phyloP scores from a whole-genome alignment of 2,888 invertebrate genomes.

The Drosophila testacea region DNA sequence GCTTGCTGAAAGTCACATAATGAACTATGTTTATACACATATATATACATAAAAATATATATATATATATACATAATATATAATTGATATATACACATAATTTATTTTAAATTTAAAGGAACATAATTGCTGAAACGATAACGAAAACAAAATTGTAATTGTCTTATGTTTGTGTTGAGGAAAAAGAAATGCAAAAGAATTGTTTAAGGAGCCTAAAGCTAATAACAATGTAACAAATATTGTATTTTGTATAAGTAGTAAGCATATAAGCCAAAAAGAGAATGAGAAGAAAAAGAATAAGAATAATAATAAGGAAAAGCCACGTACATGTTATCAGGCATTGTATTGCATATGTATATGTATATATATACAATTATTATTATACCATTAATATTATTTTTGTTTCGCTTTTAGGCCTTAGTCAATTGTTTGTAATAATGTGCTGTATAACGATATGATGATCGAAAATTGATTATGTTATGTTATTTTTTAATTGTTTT shows the following conservation, averaged over 20 bases:
- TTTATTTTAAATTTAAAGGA: constrained; percentile 81
- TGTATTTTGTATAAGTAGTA: constrained; percentile 51
- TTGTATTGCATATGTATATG: constrained; percentile 23
- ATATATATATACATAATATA: constrained; percentile 35
- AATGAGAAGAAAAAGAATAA: background rate
- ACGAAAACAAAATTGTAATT: constrained; percentile 35
- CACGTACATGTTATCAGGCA: constrained; percentile 39
- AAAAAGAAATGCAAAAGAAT: constrained; percentile 25
- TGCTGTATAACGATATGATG: constrained; percentile 56
- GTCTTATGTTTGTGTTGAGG: constrained; percentile 50
- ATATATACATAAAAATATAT: constrained; percentile 44
- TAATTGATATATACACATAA: constrained; percentile 62
- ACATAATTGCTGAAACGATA: constrained; percentile 83
- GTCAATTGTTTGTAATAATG: constrained; percentile 72
- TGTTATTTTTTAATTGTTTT: constrained; percentile 73
- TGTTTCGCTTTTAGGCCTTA: constrained; percentile 76
- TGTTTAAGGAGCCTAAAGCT: constrained; percentile 31
- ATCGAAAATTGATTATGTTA: constrained; percentile 64
- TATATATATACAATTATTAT: constrained; percentile 29
- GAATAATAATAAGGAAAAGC: constrained; percentile 5
- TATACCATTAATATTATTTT: constrained; percentile 26
- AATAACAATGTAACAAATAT: constrained; percentile 34
- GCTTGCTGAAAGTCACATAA: constrained; percentile 79
- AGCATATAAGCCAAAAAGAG: constrained; percentile 53
- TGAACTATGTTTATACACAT: constrained; percentile 56